Percentiles rank a stretch among this genome's conserved stretches.
These are phyloP conservation scores for Diloba caeruleocephala DNA, from an alignment of 2,888 invertebrate species.

Conservation along the genomic window DNA sequence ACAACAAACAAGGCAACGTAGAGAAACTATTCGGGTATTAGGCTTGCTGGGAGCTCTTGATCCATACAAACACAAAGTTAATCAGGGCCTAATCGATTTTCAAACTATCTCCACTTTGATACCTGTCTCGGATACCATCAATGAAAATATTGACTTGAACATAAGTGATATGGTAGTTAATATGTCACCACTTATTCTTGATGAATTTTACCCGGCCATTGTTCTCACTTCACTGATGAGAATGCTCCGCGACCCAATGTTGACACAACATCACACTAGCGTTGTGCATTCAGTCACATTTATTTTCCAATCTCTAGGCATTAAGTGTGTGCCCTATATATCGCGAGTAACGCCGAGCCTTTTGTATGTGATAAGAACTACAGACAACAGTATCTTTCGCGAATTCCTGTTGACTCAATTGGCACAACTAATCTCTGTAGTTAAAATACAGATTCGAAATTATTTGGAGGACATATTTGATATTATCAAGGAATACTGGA, in stretches of 20 bases:
- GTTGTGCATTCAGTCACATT: conserved; percentile 99
- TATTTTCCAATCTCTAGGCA: conserved; percentile 98
- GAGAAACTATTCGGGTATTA: conserved; percentile 97
- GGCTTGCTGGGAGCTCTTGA: conserved; percentile 99
- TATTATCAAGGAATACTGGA: conserved; percentile 98
- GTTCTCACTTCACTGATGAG: conserved; percentile 98
- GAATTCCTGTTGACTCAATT: conserved; percentile 98
- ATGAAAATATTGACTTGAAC: conserved; percentile 89
- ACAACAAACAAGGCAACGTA: conserved; percentile 94
- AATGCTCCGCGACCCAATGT: conserved; percentile 96
- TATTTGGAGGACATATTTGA: conserved; percentile 98
- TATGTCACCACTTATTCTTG: conserved; percentile 95
- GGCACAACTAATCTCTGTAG: conserved; percentile 97
- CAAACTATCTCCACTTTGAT: conserved; percentile 94
- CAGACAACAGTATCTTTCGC: conserved; percentile 93
- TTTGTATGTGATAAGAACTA: conserved; percentile 95
- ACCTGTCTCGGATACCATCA: conserved; percentile 92
- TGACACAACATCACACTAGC: conserved; percentile 97
- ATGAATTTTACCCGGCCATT: conserved; percentile 99
- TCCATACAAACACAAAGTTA: conserved; percentile 99
- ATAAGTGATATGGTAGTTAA: conserved; percentile 98
- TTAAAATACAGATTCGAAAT: conserved; percentile 98
- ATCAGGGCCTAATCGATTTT: conserved; percentile 96
- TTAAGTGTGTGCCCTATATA: conserved; percentile 97
- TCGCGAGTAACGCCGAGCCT: conserved; percentile 96